phyloP scores from a whole-genome alignment of 37 sponge, comb jelly and placozoan species.

The Agelas oroides region DNA sequence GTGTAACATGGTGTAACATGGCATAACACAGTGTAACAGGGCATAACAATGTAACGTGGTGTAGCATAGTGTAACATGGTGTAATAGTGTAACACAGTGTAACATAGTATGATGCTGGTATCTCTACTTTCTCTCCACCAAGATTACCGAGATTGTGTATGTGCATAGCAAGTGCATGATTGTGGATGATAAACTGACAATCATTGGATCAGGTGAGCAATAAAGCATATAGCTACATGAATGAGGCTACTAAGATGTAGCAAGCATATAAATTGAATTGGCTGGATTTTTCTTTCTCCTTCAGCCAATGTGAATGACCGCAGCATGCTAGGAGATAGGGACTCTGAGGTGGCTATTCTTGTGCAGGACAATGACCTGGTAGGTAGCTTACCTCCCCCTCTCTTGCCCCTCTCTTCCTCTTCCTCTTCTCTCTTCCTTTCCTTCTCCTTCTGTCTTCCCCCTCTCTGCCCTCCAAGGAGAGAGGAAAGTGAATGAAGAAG shows the following conservation, averaged over 20 bases:
- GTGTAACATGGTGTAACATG: too few relatives aligned
- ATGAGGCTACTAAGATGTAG: too few relatives aligned
- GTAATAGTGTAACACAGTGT: background rate
- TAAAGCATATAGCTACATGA: too few relatives aligned
- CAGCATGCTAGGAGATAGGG: conserved; percentile 67
- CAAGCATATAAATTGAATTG: too few relatives aligned
- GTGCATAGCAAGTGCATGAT: conserved; percentile 78
- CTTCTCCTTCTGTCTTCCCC: background rate
- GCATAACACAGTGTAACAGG: too few relatives aligned
- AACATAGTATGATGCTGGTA: background rate
- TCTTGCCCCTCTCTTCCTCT: background rate
- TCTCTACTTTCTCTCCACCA: background rate
- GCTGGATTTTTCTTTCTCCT: background rate
- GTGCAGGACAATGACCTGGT: conserved; percentile 68
- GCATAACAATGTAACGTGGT: background rate
- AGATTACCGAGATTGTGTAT: conserved; percentile 74
- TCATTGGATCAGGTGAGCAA: conserved; percentile 76
- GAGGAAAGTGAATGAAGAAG: too few relatives aligned
- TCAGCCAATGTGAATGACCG: conserved; percentile 82
- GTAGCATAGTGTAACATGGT: too few relatives aligned
- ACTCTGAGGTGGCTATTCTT: conserved; percentile 73
- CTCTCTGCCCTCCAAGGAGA: too few relatives aligned
- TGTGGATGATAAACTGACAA: conserved; percentile 67
- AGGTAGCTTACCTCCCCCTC: background rate
- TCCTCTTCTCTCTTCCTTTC: too few relatives aligned